These are phyloP conservation scores for Hydrozoanthus gracilis DNA, from an alignment of 92 coral and sea anemone species.

Conservation along the genomic window DNA sequence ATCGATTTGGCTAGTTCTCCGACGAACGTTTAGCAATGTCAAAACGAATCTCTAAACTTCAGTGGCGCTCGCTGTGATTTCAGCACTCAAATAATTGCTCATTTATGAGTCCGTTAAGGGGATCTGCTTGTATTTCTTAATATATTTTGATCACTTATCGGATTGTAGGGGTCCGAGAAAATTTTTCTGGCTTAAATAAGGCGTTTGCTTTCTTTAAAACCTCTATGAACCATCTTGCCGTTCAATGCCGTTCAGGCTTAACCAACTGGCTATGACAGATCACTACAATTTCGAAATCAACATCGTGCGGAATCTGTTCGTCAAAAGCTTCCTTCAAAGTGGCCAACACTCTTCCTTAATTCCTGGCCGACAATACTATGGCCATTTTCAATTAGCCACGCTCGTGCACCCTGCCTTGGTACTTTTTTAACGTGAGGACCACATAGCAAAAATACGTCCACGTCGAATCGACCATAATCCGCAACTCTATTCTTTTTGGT, in stretches of 20 bases:
- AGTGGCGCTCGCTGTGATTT: constrained; percentile 5
- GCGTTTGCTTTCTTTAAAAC: constrained; percentile 46
- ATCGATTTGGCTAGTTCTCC: not conserved
- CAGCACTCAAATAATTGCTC: not conserved
- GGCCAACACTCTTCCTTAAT: constrained; percentile 17
- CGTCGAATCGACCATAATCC: constrained; percentile 37
- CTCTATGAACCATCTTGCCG: constrained; percentile 49
- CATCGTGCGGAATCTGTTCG: constrained; percentile 44
- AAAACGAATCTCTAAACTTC: not conserved
- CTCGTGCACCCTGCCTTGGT: constrained; percentile 29
- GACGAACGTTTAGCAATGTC: not conserved
- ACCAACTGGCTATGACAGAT: constrained; percentile 61
- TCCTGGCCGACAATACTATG: constrained; percentile 7
- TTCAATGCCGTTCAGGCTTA: constrained; percentile 53
- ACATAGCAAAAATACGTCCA: constrained; percentile 42
- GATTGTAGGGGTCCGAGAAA: constrained; percentile 26
- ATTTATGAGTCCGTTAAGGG: constrained; percentile 4
- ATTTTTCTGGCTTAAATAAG: constrained; percentile 14
- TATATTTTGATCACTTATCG: constrained; percentile 17
- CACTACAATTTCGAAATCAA: constrained; percentile 58
- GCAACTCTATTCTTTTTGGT: constrained; percentile 31
- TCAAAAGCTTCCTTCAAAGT: constrained; percentile 44
- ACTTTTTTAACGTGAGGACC: constrained; percentile 49
- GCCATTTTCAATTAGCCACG: constrained; percentile 22
- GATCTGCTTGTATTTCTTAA: constrained; percentile 9